Conservation (phyloP, 2,888 invertebrate genomes). For the Oeneis ivallda region DNA sequence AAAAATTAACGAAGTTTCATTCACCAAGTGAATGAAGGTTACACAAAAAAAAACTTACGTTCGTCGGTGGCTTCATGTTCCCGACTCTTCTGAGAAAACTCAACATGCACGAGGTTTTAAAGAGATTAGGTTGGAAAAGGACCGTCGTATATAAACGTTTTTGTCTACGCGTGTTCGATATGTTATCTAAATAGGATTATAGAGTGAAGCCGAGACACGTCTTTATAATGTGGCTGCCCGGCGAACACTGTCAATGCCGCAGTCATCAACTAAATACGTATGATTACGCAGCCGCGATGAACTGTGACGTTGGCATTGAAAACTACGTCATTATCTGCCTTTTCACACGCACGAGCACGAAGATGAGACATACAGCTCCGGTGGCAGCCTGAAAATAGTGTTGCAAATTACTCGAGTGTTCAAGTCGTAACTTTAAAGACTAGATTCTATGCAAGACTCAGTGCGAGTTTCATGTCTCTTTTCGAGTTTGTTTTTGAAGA, state of each 20-base stretch:
- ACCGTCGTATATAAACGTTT: slow-evolving; percentile 6
- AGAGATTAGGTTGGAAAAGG: slow-evolving; percentile 15
- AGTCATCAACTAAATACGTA: slow-evolving; percentile 22
- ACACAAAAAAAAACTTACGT: slow-evolving; percentile 58
- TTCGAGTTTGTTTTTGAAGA: no score
- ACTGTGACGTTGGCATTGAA: slow-evolving; percentile 32
- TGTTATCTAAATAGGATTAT: slow-evolving; percentile 47
- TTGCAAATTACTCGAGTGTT: no score
- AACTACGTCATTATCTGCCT: slow-evolving; percentile 1
- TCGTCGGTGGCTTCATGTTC: slow-evolving; percentile 76
- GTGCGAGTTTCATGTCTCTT: no score
- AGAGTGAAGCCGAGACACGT: slow-evolving; percentile 63
- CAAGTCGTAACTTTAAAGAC: no score
- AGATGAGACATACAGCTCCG: no score
- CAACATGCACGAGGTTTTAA: slow-evolving; percentile 55
- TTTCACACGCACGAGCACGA: no score
- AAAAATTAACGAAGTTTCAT: slow-evolving; percentile 3
- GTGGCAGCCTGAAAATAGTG: no score
- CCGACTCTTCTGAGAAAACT: slow-evolving; percentile 60
- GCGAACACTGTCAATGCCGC: slow-evolving; percentile 56
- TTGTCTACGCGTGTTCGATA: slow-evolving; percentile 40
- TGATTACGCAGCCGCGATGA: slow-evolving; percentile 23
- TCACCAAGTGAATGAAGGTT: slow-evolving; percentile 20
- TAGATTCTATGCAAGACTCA: no score
- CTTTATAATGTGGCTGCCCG: slow-evolving; percentile 53